Base-by-base conservation (phyloP, 2,113 vertebrate genomes). In the Pao palembangensis region DNA sequence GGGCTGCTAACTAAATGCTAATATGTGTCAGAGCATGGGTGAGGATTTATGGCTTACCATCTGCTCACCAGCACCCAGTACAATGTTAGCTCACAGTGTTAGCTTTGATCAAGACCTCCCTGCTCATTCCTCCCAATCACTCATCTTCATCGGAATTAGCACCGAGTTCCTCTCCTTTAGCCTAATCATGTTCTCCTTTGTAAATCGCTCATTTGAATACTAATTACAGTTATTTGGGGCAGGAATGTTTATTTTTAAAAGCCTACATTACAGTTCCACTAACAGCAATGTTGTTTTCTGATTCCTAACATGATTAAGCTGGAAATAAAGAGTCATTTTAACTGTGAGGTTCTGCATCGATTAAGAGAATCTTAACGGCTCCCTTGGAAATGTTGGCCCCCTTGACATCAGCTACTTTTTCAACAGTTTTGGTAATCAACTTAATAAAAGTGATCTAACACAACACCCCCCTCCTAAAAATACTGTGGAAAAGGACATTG, bases 41-140 rank as follows among this genome's bases (percentile, higher is more conserved):
- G 70, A 88, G 86, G 90, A 91, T 91, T 91, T 89, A 92, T 91
- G 87, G 78, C 85, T 83, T 80, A 28, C 90, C 90, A 91, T 92
- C 91, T 92, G 90, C 85, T 91, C 90, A 83, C 78, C 86, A 83
- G 87, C 88, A 87, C 88, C 90, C 83, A 89, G 88, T 89, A 88
- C 85, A 89, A 86, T 84, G 87, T 90, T 88, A 87, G 85, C 87
- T 86, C 87, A 88, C 85, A 89, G 75, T 92, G 89, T 92, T 92
- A 89, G 88, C 90, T 91, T 90, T 90, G 82, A 90, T 88, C 86
- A 89, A 80, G 89, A 88, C 88, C 87, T 89, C 85, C 85, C 84
- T 87, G 81, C 81, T 90, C 85, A 90, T 89, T 87, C 62, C 69
- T 82, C 68, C 80, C 84, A 87, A 91, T 92, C 89, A 88, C 76